Evolutionary conservation across 2,113 vertebrate genomes (phyloP).

Genomic region (Prionailurus bengalensis): DNA sequence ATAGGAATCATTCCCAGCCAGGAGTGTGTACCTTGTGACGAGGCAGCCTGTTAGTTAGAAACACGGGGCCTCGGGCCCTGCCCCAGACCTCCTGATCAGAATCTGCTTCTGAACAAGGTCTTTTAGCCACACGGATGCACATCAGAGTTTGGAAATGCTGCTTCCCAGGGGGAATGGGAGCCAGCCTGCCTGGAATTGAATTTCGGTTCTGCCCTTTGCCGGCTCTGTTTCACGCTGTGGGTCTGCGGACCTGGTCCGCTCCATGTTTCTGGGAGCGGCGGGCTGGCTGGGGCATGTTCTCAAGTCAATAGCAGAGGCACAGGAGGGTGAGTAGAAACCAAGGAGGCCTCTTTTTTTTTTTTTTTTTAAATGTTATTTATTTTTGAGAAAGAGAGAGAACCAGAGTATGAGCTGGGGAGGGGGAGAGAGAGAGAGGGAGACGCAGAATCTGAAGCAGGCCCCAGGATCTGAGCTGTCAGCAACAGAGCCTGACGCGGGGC

Average conservation of each 20-base stretch:
- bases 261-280: too few species aligned
- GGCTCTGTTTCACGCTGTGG: background rate
- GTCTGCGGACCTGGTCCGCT: background rate
- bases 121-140: background rate
- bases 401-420: too few species aligned
- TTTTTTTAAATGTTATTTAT: too few species aligned
- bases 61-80: background rate
- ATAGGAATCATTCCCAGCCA: background rate
- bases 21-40: background rate
- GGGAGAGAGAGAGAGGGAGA: too few species aligned
- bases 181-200: background rate
- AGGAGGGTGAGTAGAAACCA: background rate
- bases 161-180: background rate
- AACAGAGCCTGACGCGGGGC: too few species aligned
- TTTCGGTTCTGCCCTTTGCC: background rate
- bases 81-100: background rate
- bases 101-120: background rate
- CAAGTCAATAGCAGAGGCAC: background rate
- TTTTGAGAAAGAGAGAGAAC: too few species aligned
- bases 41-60: background rate
- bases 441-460: too few species aligned
- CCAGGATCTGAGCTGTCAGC: too few species aligned
- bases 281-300: background rate
- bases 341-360: background rate
- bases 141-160: background rate